Percentiles rank a stretch among this genome's conserved stretches.
Conservation (phyloP, 1,140 invertebrate genomes). For the Nebria ingens region DNA sequence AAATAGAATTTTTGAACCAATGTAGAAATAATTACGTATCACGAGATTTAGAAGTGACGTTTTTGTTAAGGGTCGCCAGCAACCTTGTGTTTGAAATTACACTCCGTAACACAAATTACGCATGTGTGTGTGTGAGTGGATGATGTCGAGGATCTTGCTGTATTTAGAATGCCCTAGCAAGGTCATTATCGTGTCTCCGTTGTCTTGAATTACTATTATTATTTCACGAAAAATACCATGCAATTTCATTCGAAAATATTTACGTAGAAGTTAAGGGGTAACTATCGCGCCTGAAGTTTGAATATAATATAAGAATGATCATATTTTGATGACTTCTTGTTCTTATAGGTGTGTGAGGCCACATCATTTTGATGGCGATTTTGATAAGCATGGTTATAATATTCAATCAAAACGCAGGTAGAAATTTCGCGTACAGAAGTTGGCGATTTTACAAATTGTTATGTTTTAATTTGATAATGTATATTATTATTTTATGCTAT, state of each 20-base stretch:
- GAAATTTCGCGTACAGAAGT: too few relatives aligned
- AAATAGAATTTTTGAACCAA: too few relatives aligned
- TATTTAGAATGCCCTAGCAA: neutral
- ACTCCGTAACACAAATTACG: neutral
- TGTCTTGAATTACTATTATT: neutral
- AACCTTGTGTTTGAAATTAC: neutral
- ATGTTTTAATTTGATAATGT: too few relatives aligned
- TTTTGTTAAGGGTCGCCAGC: too few relatives aligned
- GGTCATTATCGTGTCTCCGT: slow-evolving; percentile 4
- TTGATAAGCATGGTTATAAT: too few relatives aligned
- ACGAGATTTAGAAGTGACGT: neutral
- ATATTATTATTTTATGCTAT: too few relatives aligned
- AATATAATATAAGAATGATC: too few relatives aligned
- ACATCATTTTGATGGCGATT: neutral
- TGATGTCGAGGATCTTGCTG: neutral
- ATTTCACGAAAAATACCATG: neutral
- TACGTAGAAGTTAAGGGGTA: neutral
- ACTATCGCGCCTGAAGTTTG: too few relatives aligned
- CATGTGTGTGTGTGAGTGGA: neutral
- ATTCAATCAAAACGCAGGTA: too few relatives aligned
- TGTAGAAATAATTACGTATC: too few relatives aligned
- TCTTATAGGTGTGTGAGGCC: neutral
- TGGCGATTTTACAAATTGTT: too few relatives aligned
- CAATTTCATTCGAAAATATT: slow-evolving; percentile 10
- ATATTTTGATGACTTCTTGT: too few relatives aligned